Percentiles rank a stretch among this genome's conserved stretches.
Conservation (phyloP, 2,888 invertebrate species). For the Anarsia innoxiella region DNA sequence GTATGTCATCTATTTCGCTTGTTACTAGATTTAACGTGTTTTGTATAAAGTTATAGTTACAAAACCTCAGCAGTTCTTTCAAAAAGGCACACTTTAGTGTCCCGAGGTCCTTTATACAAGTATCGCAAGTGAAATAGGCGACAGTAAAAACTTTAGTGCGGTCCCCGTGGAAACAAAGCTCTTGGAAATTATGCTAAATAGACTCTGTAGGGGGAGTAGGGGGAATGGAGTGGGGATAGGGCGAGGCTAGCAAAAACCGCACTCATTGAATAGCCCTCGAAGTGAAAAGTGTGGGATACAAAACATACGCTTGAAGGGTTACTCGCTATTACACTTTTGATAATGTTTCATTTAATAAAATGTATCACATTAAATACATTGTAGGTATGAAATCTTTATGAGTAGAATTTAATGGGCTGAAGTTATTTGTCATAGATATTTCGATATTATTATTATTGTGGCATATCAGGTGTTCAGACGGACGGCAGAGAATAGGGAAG, state of each 20-base stretch:
- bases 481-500: too few species aligned
- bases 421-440: background rate
- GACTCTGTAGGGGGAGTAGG: constrained; percentile 2
- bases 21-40: too few species aligned
- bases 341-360: background rate
- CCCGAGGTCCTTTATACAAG: too few species aligned
- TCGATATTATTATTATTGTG: background rate
- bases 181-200: constrained; percentile 23
- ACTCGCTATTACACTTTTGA: background rate
- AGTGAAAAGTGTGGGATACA: constrained; percentile 19
- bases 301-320: constrained; percentile 11
- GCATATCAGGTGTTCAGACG: too few species aligned
- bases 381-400: background rate
- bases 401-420: too few species aligned
- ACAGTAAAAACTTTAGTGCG: constrained; percentile 9
- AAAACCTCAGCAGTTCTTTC: too few species aligned
- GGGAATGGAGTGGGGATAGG: constrained; percentile 6
- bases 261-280: constrained; percentile 18
- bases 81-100: too few species aligned
- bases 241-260: constrained; percentile 17
- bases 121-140: constrained; percentile 7
- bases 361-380: background rate
- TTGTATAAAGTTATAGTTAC: too few species aligned
- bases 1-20: too few species aligned
- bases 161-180: constrained; percentile 7